phyloP scores from a whole-genome alignment of 2,888 invertebrate genomes.

The Thecocarcelia acutangulata region DNA sequence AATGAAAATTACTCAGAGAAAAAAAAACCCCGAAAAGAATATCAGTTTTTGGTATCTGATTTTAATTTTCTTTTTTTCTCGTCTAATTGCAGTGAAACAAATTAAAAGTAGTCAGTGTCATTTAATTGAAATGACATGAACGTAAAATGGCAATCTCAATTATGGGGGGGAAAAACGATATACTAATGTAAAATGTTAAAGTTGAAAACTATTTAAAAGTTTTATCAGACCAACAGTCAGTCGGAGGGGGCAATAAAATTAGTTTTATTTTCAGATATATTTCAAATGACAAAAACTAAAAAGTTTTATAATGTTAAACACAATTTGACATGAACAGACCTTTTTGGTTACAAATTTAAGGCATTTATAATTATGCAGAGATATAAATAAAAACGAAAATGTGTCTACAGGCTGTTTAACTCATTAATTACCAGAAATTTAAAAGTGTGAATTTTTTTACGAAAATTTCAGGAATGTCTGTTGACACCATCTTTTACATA shows the following conservation, averaged over 20 bases:
- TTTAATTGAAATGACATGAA: constrained; percentile 36
- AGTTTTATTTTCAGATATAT: not conserved
- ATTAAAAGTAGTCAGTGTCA: constrained; percentile 33
- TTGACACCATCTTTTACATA: too few species aligned
- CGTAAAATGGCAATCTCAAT: constrained; percentile 8
- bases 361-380: too few species aligned
- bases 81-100: constrained; percentile 27
- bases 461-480: too few species aligned
- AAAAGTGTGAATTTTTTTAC: too few species aligned
- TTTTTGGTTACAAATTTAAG: too few species aligned
- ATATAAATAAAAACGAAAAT: too few species aligned
- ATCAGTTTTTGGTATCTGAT: constrained; percentile 15
- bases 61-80: constrained; percentile 12
- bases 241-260: not conserved
- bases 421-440: too few species aligned
- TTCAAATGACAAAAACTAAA: not conserved
- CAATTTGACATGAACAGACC: constrained; percentile 34
- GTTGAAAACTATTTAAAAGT: constrained; percentile 6
- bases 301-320: not conserved
- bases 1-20: constrained; percentile 31
- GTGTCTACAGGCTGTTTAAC: too few species aligned
- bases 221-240: not conserved
- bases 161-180: not conserved
- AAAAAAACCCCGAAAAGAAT: not conserved
- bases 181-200: not conserved